Conservation (phyloP, 2,113 vertebrate genomes). For the Stomatorhinus ivindoensis region DNA sequence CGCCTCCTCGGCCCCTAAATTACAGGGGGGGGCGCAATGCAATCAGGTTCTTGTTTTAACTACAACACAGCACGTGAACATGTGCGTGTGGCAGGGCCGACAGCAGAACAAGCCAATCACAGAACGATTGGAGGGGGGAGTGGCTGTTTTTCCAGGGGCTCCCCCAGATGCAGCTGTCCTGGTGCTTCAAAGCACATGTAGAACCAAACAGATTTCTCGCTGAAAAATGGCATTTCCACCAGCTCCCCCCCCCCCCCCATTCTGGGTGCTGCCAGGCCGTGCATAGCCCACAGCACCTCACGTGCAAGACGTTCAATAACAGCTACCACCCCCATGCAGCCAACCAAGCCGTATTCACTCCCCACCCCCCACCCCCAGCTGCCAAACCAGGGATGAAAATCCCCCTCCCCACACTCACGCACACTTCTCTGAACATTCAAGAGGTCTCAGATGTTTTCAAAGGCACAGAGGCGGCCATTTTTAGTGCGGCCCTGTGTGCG, state of each 20-base stretch:
- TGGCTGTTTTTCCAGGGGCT: neutral
- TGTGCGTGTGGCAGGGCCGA: neutral
- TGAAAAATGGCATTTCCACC: neutral
- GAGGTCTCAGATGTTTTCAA: slow-evolving; percentile 14
- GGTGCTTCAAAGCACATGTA: neutral
- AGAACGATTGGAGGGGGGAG: neutral
- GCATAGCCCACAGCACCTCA: neutral
- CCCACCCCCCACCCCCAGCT: neutral
- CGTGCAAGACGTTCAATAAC: neutral
- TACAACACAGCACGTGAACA: neutral
- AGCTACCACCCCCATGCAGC: neutral
- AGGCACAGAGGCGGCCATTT: slow-evolving; percentile 8
- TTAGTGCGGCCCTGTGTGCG: neutral
- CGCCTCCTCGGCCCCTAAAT: neutral
- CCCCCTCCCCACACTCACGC: neutral
- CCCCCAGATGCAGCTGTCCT: neutral
- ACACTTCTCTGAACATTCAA: neutral
- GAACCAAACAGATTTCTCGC: neutral
- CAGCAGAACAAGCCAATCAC: neutral
- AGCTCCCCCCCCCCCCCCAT: neutral
- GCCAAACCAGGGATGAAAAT: neutral
- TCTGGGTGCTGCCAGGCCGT: neutral
- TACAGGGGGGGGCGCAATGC: neutral
- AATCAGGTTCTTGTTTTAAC: neutral
- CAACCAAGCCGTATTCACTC: neutral